phyloP scores from a whole-genome alignment of 1,140 invertebrate species.

The Aethina tumida region DNA sequence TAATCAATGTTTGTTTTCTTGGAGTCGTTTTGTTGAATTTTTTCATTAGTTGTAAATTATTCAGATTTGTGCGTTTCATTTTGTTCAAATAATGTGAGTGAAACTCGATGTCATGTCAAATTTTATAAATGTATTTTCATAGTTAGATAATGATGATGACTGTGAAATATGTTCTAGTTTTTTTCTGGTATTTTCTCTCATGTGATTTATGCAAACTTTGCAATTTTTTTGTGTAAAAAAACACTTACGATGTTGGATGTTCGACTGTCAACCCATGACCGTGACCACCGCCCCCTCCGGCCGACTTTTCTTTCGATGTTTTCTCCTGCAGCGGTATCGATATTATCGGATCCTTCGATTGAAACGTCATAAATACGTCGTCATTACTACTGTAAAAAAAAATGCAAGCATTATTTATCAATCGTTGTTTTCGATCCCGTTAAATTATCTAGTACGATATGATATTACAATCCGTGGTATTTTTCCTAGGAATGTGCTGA shows the following conservation, averaged over 20 bases:
- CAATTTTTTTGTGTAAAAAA: background rate
- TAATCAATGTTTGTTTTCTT: too few species aligned
- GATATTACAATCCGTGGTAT: background rate
- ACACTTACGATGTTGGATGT: constrained; percentile 45
- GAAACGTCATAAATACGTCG: constrained; percentile 32
- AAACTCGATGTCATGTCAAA: background rate
- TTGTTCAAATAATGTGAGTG: background rate
- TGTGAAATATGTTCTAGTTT: too few species aligned
- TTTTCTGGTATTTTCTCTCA: too few species aligned
- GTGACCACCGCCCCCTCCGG: constrained; percentile 20
- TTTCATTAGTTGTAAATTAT: too few species aligned
- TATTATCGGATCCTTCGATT: constrained; percentile 42
- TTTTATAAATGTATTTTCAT: background rate
- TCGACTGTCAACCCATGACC: constrained; percentile 36
- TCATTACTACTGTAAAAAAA: constrained; percentile 21
- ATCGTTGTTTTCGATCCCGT: background rate
- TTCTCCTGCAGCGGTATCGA: constrained; percentile 25
- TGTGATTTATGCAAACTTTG: background rate
- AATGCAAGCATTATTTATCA: constrained; percentile 6
- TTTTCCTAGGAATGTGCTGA: background rate
- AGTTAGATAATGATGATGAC: background rate
- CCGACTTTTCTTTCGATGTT: constrained; percentile 29
- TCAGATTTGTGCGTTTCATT: too few species aligned
- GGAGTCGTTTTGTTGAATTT: too few species aligned
- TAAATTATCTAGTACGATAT: too few species aligned